These are phyloP conservation scores for Beroe ovata DNA, from an alignment of 37 sponge, comb jelly and placozoan species.

Conservation along the genomic window DNA sequence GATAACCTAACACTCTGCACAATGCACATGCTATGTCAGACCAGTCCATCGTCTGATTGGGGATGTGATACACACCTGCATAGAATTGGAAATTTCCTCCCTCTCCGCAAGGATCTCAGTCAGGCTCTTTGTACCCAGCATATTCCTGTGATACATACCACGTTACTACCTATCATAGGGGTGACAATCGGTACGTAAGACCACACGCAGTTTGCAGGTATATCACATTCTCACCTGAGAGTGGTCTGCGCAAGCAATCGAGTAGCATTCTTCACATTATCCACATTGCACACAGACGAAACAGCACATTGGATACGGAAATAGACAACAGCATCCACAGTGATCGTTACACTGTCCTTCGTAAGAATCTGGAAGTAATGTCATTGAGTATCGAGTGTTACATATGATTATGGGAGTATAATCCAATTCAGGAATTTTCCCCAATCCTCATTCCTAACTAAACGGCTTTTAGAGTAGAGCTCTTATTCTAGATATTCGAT, in stretches of 20 bases:
- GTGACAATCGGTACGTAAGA: neutral
- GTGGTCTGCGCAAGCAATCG: slow-evolving; percentile 93
- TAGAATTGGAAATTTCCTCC: slow-evolving; percentile 74
- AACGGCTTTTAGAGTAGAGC: neutral
- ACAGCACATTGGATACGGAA: slow-evolving; percentile 79
- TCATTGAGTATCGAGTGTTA: neutral
- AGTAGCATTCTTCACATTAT: slow-evolving; percentile 76
- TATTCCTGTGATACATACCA: slow-evolving; percentile 73
- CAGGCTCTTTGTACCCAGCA: slow-evolving; percentile 90
- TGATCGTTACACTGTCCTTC: slow-evolving; percentile 90
- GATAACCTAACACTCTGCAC: neutral
- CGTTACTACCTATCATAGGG: neutral
- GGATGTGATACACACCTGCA: too few species aligned
- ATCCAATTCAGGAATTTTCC: neutral
- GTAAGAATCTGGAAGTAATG: slow-evolving; percentile 90
- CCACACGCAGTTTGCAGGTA: slow-evolving; percentile 72
- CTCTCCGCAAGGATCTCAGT: slow-evolving; percentile 80
- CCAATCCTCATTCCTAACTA: neutral
- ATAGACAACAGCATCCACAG: slow-evolving; percentile 94
- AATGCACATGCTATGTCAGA: neutral
- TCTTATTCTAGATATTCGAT: too few species aligned
- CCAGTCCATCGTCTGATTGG: too few species aligned
- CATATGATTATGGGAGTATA: neutral
- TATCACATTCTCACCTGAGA: too few species aligned
- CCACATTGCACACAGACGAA: slow-evolving; percentile 77